Percentiles rank a stretch among this genome's conserved stretches.
phyloP scores from a whole-genome alignment of 2,888 invertebrate species.

The Caenorhabditis macrosperma region DNA sequence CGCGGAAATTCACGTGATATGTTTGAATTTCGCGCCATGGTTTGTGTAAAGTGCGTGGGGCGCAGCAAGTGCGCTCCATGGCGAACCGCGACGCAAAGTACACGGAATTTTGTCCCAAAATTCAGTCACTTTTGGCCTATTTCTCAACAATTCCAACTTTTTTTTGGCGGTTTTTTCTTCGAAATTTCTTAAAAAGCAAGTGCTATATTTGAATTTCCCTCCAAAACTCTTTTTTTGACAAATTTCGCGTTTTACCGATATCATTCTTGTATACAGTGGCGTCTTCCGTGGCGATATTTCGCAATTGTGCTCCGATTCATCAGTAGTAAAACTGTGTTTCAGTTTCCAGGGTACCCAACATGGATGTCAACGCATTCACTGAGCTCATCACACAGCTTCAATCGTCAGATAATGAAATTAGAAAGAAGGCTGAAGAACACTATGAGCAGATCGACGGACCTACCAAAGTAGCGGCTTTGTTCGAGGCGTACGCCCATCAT shows the following conservation, averaged over 20 bases:
- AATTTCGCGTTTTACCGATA: neutral
- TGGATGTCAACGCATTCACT: slow-evolving; percentile 58
- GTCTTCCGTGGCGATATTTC: neutral
- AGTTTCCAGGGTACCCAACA: slow-evolving; percentile 34
- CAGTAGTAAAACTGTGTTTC: neutral
- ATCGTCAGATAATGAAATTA: slow-evolving; percentile 52
- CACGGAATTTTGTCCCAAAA: slow-evolving; percentile 49
- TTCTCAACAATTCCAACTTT: neutral
- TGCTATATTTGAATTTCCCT: neutral
- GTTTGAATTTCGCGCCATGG: slow-evolving; percentile 27
- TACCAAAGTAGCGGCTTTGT: slow-evolving; percentile 64
- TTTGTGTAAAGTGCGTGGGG: slow-evolving; percentile 34
- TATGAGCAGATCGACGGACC: slow-evolving; percentile 57
- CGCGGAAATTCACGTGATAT: slow-evolving; percentile 19
- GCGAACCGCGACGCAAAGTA: slow-evolving; percentile 12
- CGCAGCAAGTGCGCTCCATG: slow-evolving; percentile 39
- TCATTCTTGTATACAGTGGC: neutral
- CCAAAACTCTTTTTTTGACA: neutral
- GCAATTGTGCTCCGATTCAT: neutral
- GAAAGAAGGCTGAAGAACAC: slow-evolving; percentile 59
- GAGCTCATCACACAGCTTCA: slow-evolving; percentile 57
- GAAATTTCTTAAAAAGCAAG: neutral
- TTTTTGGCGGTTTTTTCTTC: neutral
- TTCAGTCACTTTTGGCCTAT: slow-evolving; percentile 35
- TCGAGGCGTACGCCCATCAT: slow-evolving; percentile 66